phyloP scores from a whole-genome alignment of 92 coral and sea anemone species.

The Anthopleura xanthogrammica region DNA sequence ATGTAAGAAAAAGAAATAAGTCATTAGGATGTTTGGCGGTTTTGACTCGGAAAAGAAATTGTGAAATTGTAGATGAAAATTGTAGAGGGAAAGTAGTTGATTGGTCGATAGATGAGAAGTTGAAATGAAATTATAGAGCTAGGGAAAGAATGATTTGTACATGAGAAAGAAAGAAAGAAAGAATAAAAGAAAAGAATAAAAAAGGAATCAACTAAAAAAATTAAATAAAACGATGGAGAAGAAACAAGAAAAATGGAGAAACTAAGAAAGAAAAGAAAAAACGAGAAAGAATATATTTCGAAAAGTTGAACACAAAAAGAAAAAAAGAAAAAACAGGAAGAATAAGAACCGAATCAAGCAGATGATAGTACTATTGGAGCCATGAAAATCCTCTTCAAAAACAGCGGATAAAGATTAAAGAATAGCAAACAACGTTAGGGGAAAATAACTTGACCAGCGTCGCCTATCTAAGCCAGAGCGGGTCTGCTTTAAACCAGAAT shows the following conservation, averaged over 20 bases:
- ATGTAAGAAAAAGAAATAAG: too few species aligned
- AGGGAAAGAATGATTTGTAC: neutral
- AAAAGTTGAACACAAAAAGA: neutral
- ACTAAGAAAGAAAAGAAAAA: neutral
- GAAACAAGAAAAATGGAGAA: neutral
- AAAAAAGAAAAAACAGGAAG: neutral
- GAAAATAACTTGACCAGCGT: neutral
- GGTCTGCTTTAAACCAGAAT: neutral
- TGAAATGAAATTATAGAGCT: too few species aligned
- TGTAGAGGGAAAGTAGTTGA: too few species aligned
- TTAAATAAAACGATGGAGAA: too few species aligned
- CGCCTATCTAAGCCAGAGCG: neutral
- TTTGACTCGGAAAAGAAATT: too few species aligned
- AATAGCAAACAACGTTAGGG: neutral
- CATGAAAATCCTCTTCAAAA: neutral
- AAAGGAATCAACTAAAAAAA: neutral
- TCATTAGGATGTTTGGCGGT: too few species aligned
- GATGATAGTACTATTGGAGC: neutral
- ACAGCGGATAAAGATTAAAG: neutral
- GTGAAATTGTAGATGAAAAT: too few species aligned
- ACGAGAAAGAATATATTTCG: neutral
- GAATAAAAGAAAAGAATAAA: neutral
- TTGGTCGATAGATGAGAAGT: too few species aligned
- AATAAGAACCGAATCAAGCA: neutral
- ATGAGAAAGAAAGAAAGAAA: neutral